These are phyloP conservation scores for Neofelis nebulosa DNA, from an alignment of 2,113 vertebrate species.

Conservation along the genomic window DNA sequence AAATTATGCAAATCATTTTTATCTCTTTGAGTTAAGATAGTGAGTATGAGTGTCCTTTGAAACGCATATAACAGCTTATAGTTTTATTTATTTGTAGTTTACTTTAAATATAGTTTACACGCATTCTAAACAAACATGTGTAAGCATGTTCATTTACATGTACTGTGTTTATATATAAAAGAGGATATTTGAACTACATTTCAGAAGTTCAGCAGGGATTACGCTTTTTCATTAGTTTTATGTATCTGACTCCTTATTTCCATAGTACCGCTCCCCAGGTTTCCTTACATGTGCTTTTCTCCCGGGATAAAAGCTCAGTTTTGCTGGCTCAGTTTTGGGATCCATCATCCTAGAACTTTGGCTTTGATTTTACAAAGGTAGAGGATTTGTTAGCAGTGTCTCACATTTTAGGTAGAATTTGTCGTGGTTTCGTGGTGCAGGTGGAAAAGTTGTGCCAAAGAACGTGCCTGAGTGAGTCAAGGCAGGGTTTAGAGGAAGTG, in stretches of 20 bases:
- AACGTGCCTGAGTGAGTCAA: not conserved
- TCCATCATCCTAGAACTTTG: not conserved
- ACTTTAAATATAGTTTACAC: not conserved
- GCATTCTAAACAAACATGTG: not conserved
- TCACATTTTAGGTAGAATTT: not conserved
- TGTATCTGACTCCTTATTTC: conserved; percentile 35
- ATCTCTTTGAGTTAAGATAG: not conserved
- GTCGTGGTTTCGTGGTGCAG: not conserved
- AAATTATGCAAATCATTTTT: not conserved
- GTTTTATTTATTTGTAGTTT: conserved; percentile 6
- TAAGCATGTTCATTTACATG: not conserved
- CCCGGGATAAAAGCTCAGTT: not conserved
- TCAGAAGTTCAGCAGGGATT: not conserved
- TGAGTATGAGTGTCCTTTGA: not conserved
- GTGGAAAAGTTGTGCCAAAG: not conserved
- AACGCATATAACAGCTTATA: not conserved
- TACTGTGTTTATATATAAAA: not conserved
- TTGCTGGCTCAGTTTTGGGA: not conserved
- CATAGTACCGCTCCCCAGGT: not conserved
- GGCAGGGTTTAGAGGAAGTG: not conserved
- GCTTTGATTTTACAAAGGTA: not conserved
- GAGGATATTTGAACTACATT: not conserved
- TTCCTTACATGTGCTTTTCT: not conserved
- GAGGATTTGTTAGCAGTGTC: not conserved
- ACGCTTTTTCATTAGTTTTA: not conserved